Base-by-base conservation (phyloP, 2,797 vertebrate species). In the Silurus aristotelis region DNA sequence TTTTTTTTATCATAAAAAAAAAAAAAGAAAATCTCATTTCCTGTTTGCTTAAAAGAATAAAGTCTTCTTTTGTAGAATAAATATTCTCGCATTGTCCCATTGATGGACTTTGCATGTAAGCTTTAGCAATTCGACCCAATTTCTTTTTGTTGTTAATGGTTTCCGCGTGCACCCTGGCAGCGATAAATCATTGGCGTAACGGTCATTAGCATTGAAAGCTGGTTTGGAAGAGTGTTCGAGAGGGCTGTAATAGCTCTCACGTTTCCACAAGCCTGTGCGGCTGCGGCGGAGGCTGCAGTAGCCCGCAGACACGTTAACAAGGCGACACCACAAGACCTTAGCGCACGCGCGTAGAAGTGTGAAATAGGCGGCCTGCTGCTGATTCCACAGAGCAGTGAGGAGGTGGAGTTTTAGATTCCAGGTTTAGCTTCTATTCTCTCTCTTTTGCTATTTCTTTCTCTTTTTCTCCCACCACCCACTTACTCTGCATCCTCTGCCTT, bases 231-330 rank as follows among this genome's bases (percentile, higher is more conserved):
- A 80, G 78, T 83, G 80, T 85, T 89, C 58, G 83, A 85, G 82
- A 72, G 85, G 85, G 61, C 82, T 90, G 90, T 93, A 93, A 93
- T 91, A 92, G 91, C 91, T 90, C 92, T 89, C 92, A 91, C 90
- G 89, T 89, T 92, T 91, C 87, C 58, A 90, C 70, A 78, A 25
- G 77, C 46, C 79, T 84, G 43, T 86, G 88, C 60, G 60, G 66
- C 84, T 90, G 88, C 83, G 90, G 87, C 86, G 89, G 86, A 90
- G 88, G 89, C 83, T 90, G 90, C 85, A 87, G 87, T 79, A 85
- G 25, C 82, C 78, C 87, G 86, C 89, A 87, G 85, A 87, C 68
- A 83, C 84, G 89, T 90, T 89, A 90, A 89, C 90, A 79, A 20
- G 89, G 81, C 31, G 72, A 83, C 77, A 67, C 83, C 55, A 90